These are phyloP conservation scores for Trochalopteron elliotii DNA, from an alignment of 2,113 vertebrate species.

Conservation along the genomic window DNA sequence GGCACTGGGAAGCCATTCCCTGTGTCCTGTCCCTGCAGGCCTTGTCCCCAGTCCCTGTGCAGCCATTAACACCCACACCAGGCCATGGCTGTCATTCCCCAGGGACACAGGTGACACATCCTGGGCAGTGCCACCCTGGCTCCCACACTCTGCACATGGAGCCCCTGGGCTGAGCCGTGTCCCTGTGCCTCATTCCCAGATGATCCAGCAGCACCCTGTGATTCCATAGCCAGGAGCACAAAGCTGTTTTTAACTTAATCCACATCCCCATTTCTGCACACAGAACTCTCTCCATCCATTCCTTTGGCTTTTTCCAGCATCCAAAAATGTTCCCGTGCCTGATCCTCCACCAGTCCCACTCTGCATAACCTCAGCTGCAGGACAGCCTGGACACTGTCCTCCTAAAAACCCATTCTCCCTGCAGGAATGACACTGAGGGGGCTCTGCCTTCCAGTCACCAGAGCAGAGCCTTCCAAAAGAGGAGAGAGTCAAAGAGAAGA, in stretches of 20 bases:
- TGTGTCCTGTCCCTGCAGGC: rapidly evolving
- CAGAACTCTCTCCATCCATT: background rate
- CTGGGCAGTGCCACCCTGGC: background rate
- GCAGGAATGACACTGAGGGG: background rate
- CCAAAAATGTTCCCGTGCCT: background rate
- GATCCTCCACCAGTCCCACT: background rate
- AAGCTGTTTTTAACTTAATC: background rate
- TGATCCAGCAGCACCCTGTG: background rate
- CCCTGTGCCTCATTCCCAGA: background rate
- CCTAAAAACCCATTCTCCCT: background rate
- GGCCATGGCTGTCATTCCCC: rapidly evolving
- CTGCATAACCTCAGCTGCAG: background rate
- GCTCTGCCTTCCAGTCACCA: background rate
- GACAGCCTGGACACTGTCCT: background rate
- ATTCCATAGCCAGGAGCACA: background rate
- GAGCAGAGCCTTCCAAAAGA: background rate
- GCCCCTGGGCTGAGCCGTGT: background rate
- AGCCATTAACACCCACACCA: rapidly evolving
- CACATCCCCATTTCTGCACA: background rate
- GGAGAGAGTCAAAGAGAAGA: too few relatives aligned
- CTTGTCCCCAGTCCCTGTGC: background rate
- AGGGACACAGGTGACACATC: background rate
- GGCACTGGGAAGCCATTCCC: background rate
- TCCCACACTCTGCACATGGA: rapidly evolving
- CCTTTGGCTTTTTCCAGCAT: background rate